These are phyloP conservation scores for Mesochorus sp. DNA, from an alignment of 2,888 invertebrate species.

Conservation along the genomic window DNA sequence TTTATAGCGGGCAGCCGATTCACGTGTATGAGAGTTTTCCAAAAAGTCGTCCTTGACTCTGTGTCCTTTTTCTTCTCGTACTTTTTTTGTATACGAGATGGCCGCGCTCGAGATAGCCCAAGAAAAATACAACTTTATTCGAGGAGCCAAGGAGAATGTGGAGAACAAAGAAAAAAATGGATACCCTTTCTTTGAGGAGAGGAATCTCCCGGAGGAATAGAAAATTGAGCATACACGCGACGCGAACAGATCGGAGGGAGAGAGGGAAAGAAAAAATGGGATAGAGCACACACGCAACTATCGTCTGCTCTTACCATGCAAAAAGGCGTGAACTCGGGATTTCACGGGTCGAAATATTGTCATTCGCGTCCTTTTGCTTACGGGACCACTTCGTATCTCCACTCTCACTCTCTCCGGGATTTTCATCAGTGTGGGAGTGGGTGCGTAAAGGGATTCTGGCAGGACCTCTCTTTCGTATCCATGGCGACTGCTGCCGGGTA, in stretches of 20 bases:
- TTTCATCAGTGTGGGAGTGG: constrained; percentile 54
- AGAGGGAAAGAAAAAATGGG: constrained; percentile 11
- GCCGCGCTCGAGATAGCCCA: constrained; percentile 9
- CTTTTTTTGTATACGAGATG: background rate
- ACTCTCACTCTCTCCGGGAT: constrained; percentile 9
- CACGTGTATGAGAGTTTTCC: too few species aligned
- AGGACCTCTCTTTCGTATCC: constrained; percentile 76
- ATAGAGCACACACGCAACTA: too few species aligned
- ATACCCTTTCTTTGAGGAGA: constrained; percentile 18
- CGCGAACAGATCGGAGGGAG: constrained; percentile 13
- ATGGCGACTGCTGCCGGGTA: constrained; percentile 81
- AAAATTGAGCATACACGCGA: constrained; percentile 59
- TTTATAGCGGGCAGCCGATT: too few species aligned
- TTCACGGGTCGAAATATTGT: background rate
- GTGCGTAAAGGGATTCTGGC: constrained; percentile 54
- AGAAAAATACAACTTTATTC: background rate
- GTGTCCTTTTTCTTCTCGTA: background rate
- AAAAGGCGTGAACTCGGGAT: too few species aligned
- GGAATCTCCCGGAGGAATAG: constrained; percentile 58
- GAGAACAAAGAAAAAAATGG: constrained; percentile 14
- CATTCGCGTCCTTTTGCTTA: background rate
- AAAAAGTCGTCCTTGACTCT: too few species aligned
- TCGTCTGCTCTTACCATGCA: too few species aligned
- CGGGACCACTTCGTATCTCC: background rate
- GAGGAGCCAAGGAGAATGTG: too few species aligned